Base-by-base conservation (phyloP, 2,113 vertebrate species). In the Taxidea taxus region DNA sequence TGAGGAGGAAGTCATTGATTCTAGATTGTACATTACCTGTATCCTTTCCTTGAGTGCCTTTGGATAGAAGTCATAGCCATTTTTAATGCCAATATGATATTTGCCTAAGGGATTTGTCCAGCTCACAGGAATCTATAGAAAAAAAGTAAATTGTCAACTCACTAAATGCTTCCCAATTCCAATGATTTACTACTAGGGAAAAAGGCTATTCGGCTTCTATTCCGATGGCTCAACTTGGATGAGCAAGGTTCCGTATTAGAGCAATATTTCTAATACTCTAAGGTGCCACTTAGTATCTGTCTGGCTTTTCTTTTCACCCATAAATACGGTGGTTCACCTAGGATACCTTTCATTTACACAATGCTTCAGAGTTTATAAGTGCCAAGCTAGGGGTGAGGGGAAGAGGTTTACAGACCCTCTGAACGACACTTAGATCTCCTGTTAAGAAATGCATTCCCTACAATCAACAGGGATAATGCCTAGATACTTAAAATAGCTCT, bases 31-130 rank as follows among this genome's bases (percentile, higher is more conserved):
- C 3, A 72, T 98, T 98, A 99, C 99, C 99, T 99, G 99, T 98
- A 99, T 99, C 97, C 99, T 99, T 97, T 99, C 99, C 98, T 99
- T 99, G 31, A 99, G 99, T 96, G 99, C 99, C 98, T 99, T 99
- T 88, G 99, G 99, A 97, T 99, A 99, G 97, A 99, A 99, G 97
- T 99, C 99, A 72, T 99, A 99, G 31, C 99, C 99, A 98, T 99
- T 99, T 99, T 99, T 99, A 98, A 99, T 99, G 98, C 99, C 99
- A 97, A 99, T 99, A 98, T 99, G 99, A 93, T 99, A 99, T 98
- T 98, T 99, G 97, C 99, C 99, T 87, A 99, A 99, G 96, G 99
- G 99, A 98, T 99, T 99, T 98, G 98, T 99, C 99, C 99, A 99
- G 68, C 97, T 98, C 47, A 97, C 78, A 95, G 99, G 99, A 98